A percentile compares a stretch with the other conserved stretches of the same genome.
Evolutionary conservation across 1,140 invertebrate genomes (phyloP).

Genomic region (Cydia pomonella): DNA sequence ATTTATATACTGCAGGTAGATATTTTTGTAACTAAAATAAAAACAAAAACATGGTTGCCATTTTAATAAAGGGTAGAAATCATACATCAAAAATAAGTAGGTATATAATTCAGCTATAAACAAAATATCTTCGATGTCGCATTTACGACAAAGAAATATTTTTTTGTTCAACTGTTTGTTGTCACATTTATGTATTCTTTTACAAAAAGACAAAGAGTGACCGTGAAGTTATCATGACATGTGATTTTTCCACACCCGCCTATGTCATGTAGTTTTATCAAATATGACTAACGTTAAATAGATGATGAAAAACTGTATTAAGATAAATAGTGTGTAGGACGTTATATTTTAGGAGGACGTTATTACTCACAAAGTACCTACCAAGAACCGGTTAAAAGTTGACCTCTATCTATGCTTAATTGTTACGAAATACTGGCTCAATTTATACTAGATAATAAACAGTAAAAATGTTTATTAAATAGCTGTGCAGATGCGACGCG

Average conservation of each 20-base stretch:
- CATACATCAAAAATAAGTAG: too few species aligned
- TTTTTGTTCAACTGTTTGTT: background rate
- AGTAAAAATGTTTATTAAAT: background rate
- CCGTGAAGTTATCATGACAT: conserved; percentile 12
- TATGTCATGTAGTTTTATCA: conserved; percentile 27
- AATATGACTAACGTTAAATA: conserved; percentile 23
- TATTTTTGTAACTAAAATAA: too few species aligned
- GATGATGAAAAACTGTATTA: conserved; percentile 12
- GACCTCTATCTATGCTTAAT: background rate
- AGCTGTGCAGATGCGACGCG: conserved; percentile 18
- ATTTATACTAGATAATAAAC: background rate
- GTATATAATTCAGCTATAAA: too few species aligned
- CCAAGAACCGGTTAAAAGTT: background rate
- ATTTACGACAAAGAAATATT: background rate
- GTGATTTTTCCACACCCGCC: conserved; percentile 13
- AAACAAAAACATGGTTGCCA: too few species aligned
- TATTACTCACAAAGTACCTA: background rate
- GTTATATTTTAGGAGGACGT: conserved; percentile 21
- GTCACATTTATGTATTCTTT: background rate
- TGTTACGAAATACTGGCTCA: background rate
- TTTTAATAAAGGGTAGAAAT: too few species aligned
- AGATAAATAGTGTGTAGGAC: conserved; percentile 31
- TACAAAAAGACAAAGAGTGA: background rate
- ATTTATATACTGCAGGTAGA: too few species aligned
- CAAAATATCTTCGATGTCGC: too few species aligned